A percentile compares a stretch with the other conserved stretches of the same genome.
phyloP scores from a whole-genome alignment of 1,140 invertebrate genomes.

The Zophobas atratus region DNA sequence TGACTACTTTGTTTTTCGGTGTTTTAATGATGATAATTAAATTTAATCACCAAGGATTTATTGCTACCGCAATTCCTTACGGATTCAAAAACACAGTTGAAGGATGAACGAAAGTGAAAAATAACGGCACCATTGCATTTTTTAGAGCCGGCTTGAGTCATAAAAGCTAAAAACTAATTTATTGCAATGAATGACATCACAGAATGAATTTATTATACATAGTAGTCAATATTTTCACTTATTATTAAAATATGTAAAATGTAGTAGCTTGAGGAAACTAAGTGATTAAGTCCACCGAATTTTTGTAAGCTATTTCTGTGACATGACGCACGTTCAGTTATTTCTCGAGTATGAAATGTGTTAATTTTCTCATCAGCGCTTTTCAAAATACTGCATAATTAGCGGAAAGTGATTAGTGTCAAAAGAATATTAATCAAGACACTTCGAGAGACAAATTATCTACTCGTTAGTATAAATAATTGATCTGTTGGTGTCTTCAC shows the following conservation, averaged over 20 bases:
- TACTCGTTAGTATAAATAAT: conserved; percentile 1
- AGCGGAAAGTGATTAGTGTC: conserved; percentile 31
- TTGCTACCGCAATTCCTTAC: too few relatives aligned
- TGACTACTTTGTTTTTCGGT: too few relatives aligned
- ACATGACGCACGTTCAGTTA: conserved; percentile 25
- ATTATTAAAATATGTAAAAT: conserved; percentile 15
- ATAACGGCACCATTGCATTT: not conserved
- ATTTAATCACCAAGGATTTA: too few relatives aligned
- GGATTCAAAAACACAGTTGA: not conserved
- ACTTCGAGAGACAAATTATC: conserved; percentile 4
- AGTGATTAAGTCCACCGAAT: not conserved
- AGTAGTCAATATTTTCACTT: not conserved
- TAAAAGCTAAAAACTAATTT: not conserved
- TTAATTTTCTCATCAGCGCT: conserved; percentile 12
- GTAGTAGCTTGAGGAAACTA: not conserved
- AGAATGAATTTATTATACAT: not conserved
- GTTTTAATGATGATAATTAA: too few relatives aligned
- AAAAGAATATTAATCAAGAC: conserved; percentile 29
- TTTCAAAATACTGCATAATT: conserved; percentile 17
- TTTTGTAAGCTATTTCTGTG: conserved; percentile 14
- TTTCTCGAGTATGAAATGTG: conserved; percentile 1
- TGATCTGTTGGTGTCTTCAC: not conserved
- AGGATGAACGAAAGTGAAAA: not conserved
- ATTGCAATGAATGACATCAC: conserved; percentile 1
- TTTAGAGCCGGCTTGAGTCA: not conserved